Percentiles rank a stretch among this genome's conserved stretches.
Conservation (phyloP, 2,113 vertebrate genomes). For the Clupea harengus region DNA sequence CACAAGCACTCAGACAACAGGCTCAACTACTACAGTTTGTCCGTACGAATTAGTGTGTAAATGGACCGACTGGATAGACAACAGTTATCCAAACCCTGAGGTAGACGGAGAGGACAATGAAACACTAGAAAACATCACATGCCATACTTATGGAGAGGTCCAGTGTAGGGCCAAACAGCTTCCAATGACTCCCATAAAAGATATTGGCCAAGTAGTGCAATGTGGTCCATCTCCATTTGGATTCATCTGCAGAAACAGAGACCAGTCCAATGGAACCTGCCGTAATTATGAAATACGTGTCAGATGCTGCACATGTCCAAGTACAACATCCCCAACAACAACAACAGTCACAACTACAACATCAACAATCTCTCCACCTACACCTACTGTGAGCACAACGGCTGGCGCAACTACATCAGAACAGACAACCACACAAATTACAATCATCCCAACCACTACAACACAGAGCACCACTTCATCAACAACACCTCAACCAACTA, state of each 20-base stretch:
- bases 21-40: neutral
- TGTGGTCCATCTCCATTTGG: no score
- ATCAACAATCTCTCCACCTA: conserved; percentile 3
- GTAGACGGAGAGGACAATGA: neutral
- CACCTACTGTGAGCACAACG: neutral
- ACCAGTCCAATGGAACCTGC: neutral
- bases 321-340: neutral
- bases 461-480: neutral
- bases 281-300: conserved; percentile 2
- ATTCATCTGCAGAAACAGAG: neutral
- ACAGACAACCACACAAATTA: no score
- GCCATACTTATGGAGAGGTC: neutral
- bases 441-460: neutral
- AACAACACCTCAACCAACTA: no score
- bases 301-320: neutral
- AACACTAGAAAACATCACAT: neutral
- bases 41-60: neutral
- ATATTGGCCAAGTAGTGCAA: no score
- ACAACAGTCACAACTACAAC: neutral
- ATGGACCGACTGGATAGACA: neutral
- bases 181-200: neutral
- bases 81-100: neutral
- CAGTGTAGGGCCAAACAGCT: neutral
- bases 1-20: no score
- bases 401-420: neutral